Evolutionary conservation across 2,113 vertebrate genomes (phyloP).

Genomic region (Campylomormyrus numenius): DNA sequence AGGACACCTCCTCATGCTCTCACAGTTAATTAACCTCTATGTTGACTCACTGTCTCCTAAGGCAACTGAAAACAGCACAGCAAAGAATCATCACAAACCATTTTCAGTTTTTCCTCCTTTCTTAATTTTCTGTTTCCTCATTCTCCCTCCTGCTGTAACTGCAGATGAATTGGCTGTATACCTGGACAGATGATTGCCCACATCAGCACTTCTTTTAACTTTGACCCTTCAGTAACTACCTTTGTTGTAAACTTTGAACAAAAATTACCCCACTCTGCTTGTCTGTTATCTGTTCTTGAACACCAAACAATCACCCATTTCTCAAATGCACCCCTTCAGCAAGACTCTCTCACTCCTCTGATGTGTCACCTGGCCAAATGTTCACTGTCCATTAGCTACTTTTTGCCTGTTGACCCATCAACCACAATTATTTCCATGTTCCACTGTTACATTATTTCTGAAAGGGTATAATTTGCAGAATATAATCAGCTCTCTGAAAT

Average conservation of each 20-base stretch:
- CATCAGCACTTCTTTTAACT: background rate
- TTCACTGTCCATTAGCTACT: background rate
- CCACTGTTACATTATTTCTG: background rate
- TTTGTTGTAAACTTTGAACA: background rate
- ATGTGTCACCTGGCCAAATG: background rate
- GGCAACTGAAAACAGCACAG: background rate
- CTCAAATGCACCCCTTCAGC: background rate
- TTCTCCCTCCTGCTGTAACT: background rate
- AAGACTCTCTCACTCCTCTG: background rate
- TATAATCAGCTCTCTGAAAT: background rate
- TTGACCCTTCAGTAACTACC: background rate
- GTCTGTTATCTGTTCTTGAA: background rate
- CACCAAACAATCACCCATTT: background rate
- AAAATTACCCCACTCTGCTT: background rate
- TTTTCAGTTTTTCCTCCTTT: background rate
- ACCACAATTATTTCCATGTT: background rate
- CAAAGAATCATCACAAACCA: background rate
- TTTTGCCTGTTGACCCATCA: background rate
- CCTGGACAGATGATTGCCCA: background rate
- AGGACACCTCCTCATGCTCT: background rate
- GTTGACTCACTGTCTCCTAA: background rate
- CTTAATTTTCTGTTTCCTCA: background rate
- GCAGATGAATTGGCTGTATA: background rate
- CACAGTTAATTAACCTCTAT: background rate
- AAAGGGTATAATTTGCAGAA: background rate